A percentile compares a stretch with the other conserved stretches of the same genome.
These are phyloP conservation scores for Ormyrus labotus DNA, from an alignment of 2,888 invertebrate species.

Conservation along the genomic window DNA sequence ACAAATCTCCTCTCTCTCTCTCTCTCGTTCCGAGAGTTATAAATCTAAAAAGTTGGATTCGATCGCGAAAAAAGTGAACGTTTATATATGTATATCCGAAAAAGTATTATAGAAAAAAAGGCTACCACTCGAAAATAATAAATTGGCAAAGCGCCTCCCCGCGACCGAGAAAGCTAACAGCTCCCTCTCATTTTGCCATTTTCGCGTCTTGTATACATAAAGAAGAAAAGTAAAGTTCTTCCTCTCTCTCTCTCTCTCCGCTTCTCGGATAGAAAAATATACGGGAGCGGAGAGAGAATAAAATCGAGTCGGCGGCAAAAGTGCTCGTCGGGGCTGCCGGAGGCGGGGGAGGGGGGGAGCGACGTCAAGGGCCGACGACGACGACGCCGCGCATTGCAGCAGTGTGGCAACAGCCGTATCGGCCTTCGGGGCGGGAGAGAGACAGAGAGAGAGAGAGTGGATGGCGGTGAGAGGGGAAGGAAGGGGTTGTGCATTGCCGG, in stretches of 20 bases:
- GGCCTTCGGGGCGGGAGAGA: slow-evolving; percentile 38
- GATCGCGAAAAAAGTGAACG: too few relatives aligned
- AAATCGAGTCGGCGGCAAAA: slow-evolving; percentile 52
- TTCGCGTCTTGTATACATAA: slow-evolving; percentile 27
- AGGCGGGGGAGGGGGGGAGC: neutral
- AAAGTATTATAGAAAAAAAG: neutral
- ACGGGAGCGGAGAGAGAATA: slow-evolving; percentile 43
- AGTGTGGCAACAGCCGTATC: slow-evolving; percentile 52
- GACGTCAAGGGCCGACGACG: neutral
- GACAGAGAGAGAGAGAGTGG: slow-evolving; percentile 34
- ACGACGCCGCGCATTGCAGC: slow-evolving; percentile 52
- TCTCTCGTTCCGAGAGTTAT: too few relatives aligned
- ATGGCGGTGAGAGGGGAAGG: slow-evolving; percentile 4
- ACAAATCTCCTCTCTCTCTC: neutral
- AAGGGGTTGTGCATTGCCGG: slow-evolving; percentile 66
- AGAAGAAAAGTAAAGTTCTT: slow-evolving; percentile 44
- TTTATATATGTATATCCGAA: too few relatives aligned
- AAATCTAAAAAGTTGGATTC: too few relatives aligned
- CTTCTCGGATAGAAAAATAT: slow-evolving; percentile 47
- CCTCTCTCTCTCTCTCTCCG: slow-evolving; percentile 35
- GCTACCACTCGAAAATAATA: slow-evolving; percentile 21
- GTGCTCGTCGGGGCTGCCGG: slow-evolving; percentile 13
- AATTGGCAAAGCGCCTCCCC: slow-evolving; percentile 34
- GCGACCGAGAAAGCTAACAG: slow-evolving; percentile 37
- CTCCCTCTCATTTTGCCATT: slow-evolving; percentile 50